A percentile compares a stretch with the other conserved stretches of the same genome.
Evolutionary conservation across 2,888 invertebrate species (phyloP).

Genomic region (Aspidapion aeneum): DNA sequence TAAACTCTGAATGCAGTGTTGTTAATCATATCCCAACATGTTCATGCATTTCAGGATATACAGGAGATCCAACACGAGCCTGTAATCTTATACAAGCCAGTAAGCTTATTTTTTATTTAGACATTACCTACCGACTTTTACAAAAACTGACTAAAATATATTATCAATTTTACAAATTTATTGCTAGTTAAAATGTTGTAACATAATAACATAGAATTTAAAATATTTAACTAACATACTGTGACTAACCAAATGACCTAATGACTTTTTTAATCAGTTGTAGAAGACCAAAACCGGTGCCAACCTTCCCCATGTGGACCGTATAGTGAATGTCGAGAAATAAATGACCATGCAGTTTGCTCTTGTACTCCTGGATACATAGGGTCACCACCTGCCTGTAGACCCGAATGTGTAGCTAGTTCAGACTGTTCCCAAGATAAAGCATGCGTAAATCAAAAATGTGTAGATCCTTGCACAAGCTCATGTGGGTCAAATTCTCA

Average conservation of each 20-base stretch:
- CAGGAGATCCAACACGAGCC: constrained; percentile 57
- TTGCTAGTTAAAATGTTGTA: constrained; percentile 1
- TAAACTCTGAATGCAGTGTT: constrained; percentile 57
- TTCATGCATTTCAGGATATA: constrained; percentile 56
- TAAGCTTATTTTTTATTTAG: constrained; percentile 35
- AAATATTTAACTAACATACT: neutral
- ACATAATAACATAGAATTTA: neutral
- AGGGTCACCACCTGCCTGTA: constrained; percentile 62
- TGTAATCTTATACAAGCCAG: constrained; percentile 46
- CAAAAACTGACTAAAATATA: no score
- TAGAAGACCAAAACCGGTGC: constrained; percentile 52
- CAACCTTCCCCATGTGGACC: constrained; percentile 65
- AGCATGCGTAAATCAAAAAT: constrained; percentile 61
- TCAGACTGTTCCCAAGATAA: constrained; percentile 63
- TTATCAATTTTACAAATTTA: no score
- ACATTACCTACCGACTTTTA: no score
- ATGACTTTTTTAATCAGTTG: constrained; percentile 19
- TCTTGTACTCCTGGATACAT: constrained; percentile 59
- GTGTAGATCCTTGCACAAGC: constrained; percentile 62
- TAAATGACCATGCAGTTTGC: constrained; percentile 61
- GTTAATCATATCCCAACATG: constrained; percentile 66
- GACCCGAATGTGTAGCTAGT: constrained; percentile 64
- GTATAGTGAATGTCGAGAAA: constrained; percentile 60
- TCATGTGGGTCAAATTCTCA: constrained; percentile 63
- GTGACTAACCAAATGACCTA: neutral